These are phyloP conservation scores for Silurus glanis DNA, from an alignment of 2,113 vertebrate genomes.

Conservation along the genomic window DNA sequence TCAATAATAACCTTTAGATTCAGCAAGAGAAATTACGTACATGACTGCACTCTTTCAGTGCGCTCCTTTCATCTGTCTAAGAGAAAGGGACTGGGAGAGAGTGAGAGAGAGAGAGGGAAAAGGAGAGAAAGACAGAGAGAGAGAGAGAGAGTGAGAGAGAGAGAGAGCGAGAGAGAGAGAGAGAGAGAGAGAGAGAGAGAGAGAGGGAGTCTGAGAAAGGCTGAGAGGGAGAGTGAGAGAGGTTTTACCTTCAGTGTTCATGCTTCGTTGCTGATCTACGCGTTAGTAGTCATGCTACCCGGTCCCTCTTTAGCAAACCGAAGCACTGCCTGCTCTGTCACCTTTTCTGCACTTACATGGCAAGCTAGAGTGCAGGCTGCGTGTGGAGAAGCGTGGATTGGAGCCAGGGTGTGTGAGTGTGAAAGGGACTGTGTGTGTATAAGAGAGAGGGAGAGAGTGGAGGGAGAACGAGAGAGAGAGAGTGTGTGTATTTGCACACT, in stretches of 20 bases:
- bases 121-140: conserved; percentile 16
- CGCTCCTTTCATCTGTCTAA: conserved; percentile 49
- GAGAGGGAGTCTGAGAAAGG: not conserved
- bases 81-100: conserved; percentile 7
- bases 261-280: conserved; percentile 53
- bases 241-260: conserved; percentile 49
- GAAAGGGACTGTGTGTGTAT: conserved; percentile 13
- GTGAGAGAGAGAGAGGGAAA: not conserved
- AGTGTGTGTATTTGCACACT: conserved; percentile 42
- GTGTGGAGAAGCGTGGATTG: conserved; percentile 23
- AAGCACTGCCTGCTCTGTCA: conserved; percentile 53
- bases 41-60: conserved; percentile 51
- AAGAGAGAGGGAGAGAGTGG: conserved; percentile 10
- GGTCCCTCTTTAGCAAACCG: conserved; percentile 49
- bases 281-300: conserved; percentile 34
- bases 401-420: conserved; percentile 26
- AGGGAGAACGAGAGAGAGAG: conserved; percentile 46
- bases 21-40: conserved; percentile 44
- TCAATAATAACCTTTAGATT: conserved; percentile 52
- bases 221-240: conserved; percentile 46
- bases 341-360: conserved; percentile 66
- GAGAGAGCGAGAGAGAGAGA: conserved; percentile 3
- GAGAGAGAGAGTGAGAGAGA: conserved; percentile 1
- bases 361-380: conserved; percentile 71
- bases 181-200: conserved; percentile 18